A percentile compares a stretch with the other conserved stretches of the same genome.
Conservation (phyloP, 2,113 vertebrate genomes). For the Astur gentilis region DNA sequence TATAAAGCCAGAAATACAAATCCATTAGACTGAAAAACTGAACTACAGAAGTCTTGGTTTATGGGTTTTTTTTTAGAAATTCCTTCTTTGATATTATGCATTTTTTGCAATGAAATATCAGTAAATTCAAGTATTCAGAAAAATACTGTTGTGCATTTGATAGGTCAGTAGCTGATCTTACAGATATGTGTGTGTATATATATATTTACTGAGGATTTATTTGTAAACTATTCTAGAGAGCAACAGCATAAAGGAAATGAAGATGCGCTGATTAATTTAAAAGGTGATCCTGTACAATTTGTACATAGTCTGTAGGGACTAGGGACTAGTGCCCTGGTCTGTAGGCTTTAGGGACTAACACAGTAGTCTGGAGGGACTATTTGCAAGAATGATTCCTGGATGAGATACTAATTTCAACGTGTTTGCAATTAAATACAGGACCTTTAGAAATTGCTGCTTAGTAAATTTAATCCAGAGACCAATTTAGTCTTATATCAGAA, state of each 20-base stretch:
- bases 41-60: background rate
- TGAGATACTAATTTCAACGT: background rate
- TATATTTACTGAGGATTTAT: background rate
- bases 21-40: background rate
- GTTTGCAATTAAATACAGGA: background rate
- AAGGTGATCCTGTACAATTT: background rate
- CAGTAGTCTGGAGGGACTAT: background rate
- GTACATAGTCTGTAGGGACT: background rate
- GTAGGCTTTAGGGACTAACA: background rate
- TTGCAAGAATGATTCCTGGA: background rate
- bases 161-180: background rate
- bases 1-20: background rate
- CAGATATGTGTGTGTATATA: accelerated
- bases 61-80: background rate
- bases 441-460: background rate
- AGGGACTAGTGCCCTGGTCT: too few relatives aligned
- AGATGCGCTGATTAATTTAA: background rate
- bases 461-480: background rate
- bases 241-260: background rate
- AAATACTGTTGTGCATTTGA: background rate
- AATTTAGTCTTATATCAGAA: background rate
- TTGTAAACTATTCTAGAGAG: background rate
- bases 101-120: background rate
- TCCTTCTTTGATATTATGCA: background rate
- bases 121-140: background rate